phyloP scores from a whole-genome alignment of 2,113 vertebrate species.

The Dasyprocta punctata region DNA sequence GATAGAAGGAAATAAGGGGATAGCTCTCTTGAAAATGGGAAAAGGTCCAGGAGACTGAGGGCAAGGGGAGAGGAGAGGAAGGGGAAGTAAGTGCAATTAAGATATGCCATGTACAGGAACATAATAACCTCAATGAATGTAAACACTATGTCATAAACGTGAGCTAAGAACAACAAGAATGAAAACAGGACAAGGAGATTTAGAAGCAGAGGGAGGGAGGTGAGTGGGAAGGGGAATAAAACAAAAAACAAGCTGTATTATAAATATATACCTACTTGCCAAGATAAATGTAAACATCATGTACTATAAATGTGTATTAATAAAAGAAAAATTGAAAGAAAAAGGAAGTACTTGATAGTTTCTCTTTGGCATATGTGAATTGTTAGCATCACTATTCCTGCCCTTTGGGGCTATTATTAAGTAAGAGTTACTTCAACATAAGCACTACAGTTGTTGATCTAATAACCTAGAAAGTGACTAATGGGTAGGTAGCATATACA shows the following conservation, averaged over 20 bases:
- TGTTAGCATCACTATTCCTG: neutral
- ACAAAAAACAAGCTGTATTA: neutral
- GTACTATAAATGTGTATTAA: neutral
- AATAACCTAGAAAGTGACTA: neutral
- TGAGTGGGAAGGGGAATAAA: neutral
- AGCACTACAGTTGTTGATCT: neutral
- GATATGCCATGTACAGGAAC: too few species aligned
- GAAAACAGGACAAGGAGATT: neutral
- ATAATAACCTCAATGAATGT: neutral
- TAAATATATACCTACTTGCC: neutral
- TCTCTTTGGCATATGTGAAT: neutral
- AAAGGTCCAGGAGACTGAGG: neutral
- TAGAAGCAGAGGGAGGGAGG: neutral
- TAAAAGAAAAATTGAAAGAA: neutral
- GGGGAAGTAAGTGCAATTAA: neutral
- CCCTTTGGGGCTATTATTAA: neutral
- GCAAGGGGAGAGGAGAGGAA: neutral
- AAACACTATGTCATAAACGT: neutral
- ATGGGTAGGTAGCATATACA: neutral
- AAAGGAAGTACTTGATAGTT: neutral
- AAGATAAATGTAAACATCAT: neutral
- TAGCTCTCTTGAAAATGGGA: neutral
- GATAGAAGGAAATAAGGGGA: too few species aligned
- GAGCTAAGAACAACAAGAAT: neutral
- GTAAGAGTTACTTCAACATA: neutral